phyloP scores from a whole-genome alignment of 2,888 invertebrate species.

The Agrochola lota region DNA sequence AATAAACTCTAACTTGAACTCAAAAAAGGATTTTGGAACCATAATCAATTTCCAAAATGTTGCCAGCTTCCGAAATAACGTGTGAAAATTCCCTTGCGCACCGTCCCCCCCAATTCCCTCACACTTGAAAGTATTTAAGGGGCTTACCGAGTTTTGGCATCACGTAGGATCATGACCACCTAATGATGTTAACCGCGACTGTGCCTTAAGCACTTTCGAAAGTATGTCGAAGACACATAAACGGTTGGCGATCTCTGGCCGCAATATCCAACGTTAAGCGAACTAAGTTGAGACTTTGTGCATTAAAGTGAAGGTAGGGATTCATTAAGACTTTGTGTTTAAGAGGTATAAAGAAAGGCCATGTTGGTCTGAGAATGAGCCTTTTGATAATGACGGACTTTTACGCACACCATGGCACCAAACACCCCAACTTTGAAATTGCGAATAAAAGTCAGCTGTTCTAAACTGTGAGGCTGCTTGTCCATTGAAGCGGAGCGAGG shows the following conservation, averaged over 20 bases:
- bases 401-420: too few relatives aligned
- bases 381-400: not conserved
- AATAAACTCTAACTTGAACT: not conserved
- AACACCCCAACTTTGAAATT: too few relatives aligned
- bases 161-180: slow-evolving; percentile 50
- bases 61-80: slow-evolving; percentile 10
- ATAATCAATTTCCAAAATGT: not conserved
- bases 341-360: slow-evolving; percentile 2
- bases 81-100: slow-evolving; percentile 29
- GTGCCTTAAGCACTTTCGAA: slow-evolving; percentile 52
- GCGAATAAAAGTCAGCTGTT: too few relatives aligned
- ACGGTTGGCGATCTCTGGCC: slow-evolving; percentile 57
- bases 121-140: slow-evolving; percentile 55
- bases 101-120: slow-evolving; percentile 25
- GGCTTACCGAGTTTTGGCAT: slow-evolving; percentile 52
- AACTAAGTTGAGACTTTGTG: slow-evolving; percentile 51
- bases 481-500: too few relatives aligned
- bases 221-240: slow-evolving; percentile 61
- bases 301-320: slow-evolving; percentile 41
- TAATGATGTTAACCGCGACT: slow-evolving; percentile 61
- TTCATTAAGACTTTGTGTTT: slow-evolving; percentile 37
- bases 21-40: not conserved
- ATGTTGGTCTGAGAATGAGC: not conserved
- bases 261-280: slow-evolving; percentile 50
- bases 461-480: too few relatives aligned